phyloP scores from a whole-genome alignment of 2,113 vertebrate species.

The Eurystomus gularis region DNA sequence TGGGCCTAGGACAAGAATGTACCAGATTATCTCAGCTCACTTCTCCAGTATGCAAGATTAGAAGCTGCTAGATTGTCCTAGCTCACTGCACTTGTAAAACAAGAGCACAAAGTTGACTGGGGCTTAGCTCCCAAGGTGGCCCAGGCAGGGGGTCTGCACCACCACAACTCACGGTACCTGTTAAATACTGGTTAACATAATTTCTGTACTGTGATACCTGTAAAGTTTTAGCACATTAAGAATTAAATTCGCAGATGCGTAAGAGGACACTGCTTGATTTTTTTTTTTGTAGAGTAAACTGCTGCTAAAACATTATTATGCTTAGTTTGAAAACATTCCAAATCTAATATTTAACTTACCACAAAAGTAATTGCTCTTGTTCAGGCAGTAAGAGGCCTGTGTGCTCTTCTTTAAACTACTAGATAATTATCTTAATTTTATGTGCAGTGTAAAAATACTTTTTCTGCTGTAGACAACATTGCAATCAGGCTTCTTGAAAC shows the following conservation, averaged over 20 bases:
- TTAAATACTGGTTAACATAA: neutral
- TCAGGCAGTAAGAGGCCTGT: neutral
- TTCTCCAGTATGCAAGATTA: neutral
- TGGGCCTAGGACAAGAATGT: neutral
- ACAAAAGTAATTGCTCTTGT: constrained; percentile 31
- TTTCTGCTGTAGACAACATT: neutral
- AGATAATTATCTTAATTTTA: constrained; percentile 50
- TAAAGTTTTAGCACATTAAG: neutral
- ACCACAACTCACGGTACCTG: neutral
- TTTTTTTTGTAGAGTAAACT: neutral
- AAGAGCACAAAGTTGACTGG: neutral
- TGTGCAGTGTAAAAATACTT: neutral
- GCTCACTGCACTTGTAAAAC: neutral
- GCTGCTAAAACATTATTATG: constrained; percentile 33
- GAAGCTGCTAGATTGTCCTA: neutral
- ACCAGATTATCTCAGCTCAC: neutral
- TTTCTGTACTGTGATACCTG: neutral
- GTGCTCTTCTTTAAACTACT: constrained; percentile 20
- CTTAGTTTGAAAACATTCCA: constrained; percentile 50
- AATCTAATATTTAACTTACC: constrained; percentile 48
- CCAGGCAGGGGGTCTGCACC: neutral
- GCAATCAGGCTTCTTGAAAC: constrained; percentile 5
- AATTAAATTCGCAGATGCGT: neutral
- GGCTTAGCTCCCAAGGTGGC: neutral
- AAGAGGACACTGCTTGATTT: neutral